Evolutionary conservation across 2,113 vertebrate species (phyloP), one percentile per base, ranked within the genome.

Genomic region (Corythornis madagascariensis): DNA sequence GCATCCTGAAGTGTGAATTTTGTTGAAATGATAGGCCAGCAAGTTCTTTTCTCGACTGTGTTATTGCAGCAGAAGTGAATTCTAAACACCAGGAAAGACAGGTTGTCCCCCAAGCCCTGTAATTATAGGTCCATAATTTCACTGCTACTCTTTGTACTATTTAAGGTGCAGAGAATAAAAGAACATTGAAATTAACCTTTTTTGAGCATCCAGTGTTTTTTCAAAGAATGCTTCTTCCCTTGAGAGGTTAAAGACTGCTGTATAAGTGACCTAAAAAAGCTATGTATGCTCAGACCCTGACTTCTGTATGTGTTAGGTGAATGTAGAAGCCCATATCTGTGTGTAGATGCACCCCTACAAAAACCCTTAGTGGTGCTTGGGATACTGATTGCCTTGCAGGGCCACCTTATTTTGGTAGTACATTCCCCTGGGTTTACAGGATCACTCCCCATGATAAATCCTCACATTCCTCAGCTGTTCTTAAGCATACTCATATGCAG

Each of bases 221-320:
- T 82, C 45, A 73, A 89, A 84, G 29, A 77, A 55, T 12, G 5
- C 9, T 90, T 86, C 71, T 88, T 86, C 24, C 40, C 26, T 57
- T 87, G 52, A 89, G 57, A 87, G 11, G 15, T 65, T 81, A 92
- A 91, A 95, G 91, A 65, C 47, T n/a, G 15, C 15, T 43, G 65
- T 95, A 65, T 29, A 64, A 83, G 29, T 86, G 48, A 83, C 40
- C 28, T 40, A 79, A 92, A 92, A 79, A 60, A 26, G 2, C 8
- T 45, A 22, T 7, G 7, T 74, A 7, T 59, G 43, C 70, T 82
- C 16, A 80, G 43, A 43, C 22, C 50, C 21, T 61, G 24, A 13
- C 66, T 78, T 84, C 42, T 60, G 24, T 61, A 63, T 26, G 47
- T 65, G 52, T 65, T 26, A 48, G 42, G 21, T 67, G 38, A 60